Conservation (phyloP, 2,113 vertebrate genomes). For the Corythaeola cristata region DNA sequence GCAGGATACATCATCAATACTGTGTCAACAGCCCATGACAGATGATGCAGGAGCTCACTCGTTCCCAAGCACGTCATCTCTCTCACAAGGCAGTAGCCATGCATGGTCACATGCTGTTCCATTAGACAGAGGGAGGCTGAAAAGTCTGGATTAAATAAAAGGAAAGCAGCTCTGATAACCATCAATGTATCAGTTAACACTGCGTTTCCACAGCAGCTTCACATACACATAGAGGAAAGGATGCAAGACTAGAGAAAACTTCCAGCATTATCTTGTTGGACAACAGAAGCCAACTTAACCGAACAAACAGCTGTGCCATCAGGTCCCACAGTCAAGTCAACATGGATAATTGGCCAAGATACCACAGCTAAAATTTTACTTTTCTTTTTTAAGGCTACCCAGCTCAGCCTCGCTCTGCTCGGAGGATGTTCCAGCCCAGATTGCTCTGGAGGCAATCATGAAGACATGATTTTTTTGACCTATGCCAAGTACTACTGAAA, state of each 20-base stretch:
- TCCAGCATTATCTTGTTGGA: background rate
- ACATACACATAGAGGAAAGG: background rate
- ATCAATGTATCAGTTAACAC: background rate
- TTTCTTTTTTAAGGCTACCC: background rate
- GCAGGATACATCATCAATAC: background rate
- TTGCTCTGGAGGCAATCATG: background rate
- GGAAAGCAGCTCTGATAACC: background rate
- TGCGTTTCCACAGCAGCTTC: background rate
- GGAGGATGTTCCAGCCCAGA: background rate
- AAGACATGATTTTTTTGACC: background rate
- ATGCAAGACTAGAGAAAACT: background rate
- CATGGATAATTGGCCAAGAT: background rate
- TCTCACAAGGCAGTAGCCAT: background rate
- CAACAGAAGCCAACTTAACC: background rate
- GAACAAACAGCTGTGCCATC: background rate
- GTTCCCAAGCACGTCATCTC: background rate
- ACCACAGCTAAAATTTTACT: background rate
- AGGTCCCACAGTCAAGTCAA: background rate
- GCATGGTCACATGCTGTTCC: background rate
- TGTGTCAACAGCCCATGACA: background rate
- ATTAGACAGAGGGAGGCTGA: background rate
- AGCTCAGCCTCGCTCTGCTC: background rate
- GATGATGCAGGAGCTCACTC: background rate
- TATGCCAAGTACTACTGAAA: conserved; percentile 3
- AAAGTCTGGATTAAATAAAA: conserved; percentile 4